Base-by-base conservation (phyloP, 2,113 vertebrate species). In the Vanacampus margaritifer region DNA sequence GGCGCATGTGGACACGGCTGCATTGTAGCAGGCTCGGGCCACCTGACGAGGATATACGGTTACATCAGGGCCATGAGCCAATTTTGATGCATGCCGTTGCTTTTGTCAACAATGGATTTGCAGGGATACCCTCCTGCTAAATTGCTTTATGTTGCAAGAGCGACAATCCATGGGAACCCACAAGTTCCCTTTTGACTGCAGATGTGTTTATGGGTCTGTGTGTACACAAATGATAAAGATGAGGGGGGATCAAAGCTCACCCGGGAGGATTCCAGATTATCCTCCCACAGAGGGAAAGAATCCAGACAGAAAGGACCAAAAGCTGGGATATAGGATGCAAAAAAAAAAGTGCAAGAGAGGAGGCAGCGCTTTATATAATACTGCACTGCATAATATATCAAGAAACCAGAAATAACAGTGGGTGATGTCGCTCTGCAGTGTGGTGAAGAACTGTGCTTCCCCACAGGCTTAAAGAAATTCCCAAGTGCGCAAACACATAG, bases 301-400 rank as follows among this genome's bases (percentile, higher is more conserved):
- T 46, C 16, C 79, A 61, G 67, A 89, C 68, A 69, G 81, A 88
- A 84, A 76, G 60, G 74, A 74, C 72, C 72, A 80, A 75, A 82
- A 84, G 66, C 19, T 46, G 59, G 71, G 69, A 75, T 59, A 81
- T 59, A 69, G 79, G 71, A 68, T 10, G 68, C 67, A 19, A 71
- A 28, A 43, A 75, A 67, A 73, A 71, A 45, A 74, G 58, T 67
- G 50, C 72, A 56, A 66, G 60, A 71, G 66, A 78, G 83, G 67
- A 70, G 83, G 76, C 48, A 61, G 79, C 72, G 76, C 81, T 73
- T 90, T 90, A 86, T 86, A 76, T 88, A 89, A 88, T 73, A 78
- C 68, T 75, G 69, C 73, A 65, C 81, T 89, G 82, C 75, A 86
- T 81, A 81, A 86, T 79, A 81, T 78, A 84, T 78, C 73, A 79